Conservation (phyloP, 2,113 vertebrate genomes). For the Ovis aries region ARS-UI_Ramb_v3.0 NC_056054.1:62906501-62907000, state of each 20-base stretch:
- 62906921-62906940: neutral
- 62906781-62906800: neutral
- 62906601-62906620: neutral
- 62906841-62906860: neutral
- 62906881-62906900: neutral
- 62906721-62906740: neutral
- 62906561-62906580: neutral
- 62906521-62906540: neutral
- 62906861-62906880: neutral
- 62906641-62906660: neutral
- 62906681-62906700: neutral
- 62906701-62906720: neutral
- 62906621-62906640: neutral
- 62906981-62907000: slow-evolving; percentile 3
- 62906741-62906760: neutral
- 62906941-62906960: neutral
- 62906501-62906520: neutral
- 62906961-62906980: neutral
- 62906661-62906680: neutral
- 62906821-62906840: neutral
- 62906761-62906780: neutral
- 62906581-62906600: neutral
- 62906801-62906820: neutral
- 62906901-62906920: neutral
- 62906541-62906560: neutral